These are phyloP conservation scores for Progne subis DNA, from an alignment of 2,113 vertebrate species.

Conservation along the genomic window DNA sequence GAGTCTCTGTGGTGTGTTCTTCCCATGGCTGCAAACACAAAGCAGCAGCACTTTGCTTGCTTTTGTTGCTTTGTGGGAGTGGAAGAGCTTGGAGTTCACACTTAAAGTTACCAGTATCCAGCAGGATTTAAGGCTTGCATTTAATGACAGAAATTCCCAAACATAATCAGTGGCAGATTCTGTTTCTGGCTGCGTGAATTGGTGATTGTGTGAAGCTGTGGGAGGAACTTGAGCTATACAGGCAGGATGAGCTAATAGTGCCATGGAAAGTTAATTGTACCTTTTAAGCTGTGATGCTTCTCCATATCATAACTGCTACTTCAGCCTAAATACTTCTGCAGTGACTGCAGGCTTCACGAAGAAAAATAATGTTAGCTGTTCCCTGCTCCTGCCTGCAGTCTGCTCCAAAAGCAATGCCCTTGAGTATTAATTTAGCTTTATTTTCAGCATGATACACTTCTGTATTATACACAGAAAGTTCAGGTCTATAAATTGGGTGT, in stretches of 20 bases:
- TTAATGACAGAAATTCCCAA: background rate
- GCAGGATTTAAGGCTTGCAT: background rate
- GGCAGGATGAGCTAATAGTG: background rate
- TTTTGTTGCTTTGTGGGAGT: background rate
- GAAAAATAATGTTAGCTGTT: background rate
- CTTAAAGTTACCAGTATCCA: background rate
- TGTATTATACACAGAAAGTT: background rate
- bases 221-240: background rate
- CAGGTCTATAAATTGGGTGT: background rate
- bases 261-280: background rate
- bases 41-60: background rate
- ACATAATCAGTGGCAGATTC: background rate
- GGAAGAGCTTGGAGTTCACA: background rate
- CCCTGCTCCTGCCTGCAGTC: background rate
- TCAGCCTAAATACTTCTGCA: background rate
- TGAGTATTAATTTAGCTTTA: background rate
- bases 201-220: fast-evolving
- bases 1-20: background rate
- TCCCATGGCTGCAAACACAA: background rate
- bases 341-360: background rate
- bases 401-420: background rate
- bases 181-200: background rate
- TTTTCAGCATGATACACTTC: background rate
- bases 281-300: background rate
- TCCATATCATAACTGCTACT: background rate